Evolutionary conservation across 2,888 invertebrate genomes (phyloP).

Genomic region (Creontiades dilutus): DNA sequence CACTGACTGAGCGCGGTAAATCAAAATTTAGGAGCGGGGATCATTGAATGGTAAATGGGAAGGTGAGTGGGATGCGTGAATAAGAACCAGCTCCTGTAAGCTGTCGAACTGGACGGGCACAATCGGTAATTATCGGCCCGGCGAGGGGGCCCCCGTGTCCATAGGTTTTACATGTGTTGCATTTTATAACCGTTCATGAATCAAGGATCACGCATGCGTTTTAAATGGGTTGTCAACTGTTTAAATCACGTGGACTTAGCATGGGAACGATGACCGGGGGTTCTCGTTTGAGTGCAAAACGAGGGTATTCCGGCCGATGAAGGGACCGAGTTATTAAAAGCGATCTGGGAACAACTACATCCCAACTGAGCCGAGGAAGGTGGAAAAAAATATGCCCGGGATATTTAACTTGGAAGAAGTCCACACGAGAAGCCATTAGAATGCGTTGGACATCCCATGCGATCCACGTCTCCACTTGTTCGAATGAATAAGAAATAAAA

Average conservation of each 20-base stretch:
- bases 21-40: conserved; percentile 31
- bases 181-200: conserved; percentile 64
- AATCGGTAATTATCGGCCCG: conserved; percentile 61
- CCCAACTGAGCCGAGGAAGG: background rate
- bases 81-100: conserved; percentile 65
- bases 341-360: conserved; percentile 15
- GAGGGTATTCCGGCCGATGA: background rate
- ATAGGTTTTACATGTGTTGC: conserved; percentile 52
- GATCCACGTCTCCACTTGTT: background rate
- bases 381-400: background rate
- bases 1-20: background rate
- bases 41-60: conserved; percentile 65
- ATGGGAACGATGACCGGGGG: background rate
- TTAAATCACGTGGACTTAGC: conserved; percentile 50
- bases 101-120: conserved; percentile 62
- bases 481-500: background rate
- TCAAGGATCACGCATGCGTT: conserved; percentile 59
- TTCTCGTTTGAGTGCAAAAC: conserved; percentile 16
- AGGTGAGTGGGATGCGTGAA: conserved; percentile 64
- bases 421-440: background rate
- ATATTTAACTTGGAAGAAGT: background rate
- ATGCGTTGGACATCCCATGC: background rate
- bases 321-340: background rate
- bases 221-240: conserved; percentile 48
- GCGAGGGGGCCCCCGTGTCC: conserved; percentile 15